A percentile compares a stretch with the other conserved stretches of the same genome.
Evolutionary conservation across 2,113 vertebrate species (phyloP).

Genomic region (Antennarius striatus): DNA sequence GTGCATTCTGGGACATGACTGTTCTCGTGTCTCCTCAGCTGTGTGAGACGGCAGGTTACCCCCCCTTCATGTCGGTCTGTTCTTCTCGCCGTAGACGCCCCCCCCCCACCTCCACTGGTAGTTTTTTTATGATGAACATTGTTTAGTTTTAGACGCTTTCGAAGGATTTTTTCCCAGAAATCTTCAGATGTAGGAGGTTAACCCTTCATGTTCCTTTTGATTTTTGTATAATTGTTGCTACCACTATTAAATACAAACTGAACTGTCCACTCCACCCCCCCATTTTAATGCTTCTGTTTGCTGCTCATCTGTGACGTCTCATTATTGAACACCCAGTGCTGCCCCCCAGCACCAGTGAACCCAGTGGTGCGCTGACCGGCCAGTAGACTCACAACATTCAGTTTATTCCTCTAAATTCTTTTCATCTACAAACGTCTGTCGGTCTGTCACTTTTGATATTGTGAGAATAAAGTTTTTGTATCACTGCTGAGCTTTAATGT

Average conservation of each 20-base stretch:
- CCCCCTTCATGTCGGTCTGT: slow-evolving; percentile 18
- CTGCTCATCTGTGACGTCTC: slow-evolving; percentile 20
- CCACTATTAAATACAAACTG: slow-evolving; percentile 33
- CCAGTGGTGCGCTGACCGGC: slow-evolving; percentile 34
- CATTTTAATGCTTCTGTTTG: slow-evolving; percentile 22
- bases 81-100: slow-evolving; percentile 41
- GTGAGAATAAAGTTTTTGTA: slow-evolving; percentile 80
- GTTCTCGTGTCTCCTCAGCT: slow-evolving; percentile 41
- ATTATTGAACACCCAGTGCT: slow-evolving; percentile 51
- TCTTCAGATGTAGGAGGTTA: slow-evolving; percentile 51
- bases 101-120: slow-evolving; percentile 26
- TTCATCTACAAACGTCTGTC: slow-evolving; percentile 65
- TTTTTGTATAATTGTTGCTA: slow-evolving; percentile 63
- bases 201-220: slow-evolving; percentile 43
- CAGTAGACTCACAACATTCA: slow-evolving; percentile 30
- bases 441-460: slow-evolving; percentile 78
- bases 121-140: slow-evolving; percentile 46
- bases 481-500: slow-evolving; percentile 45
- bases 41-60: slow-evolving; percentile 23
- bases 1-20: slow-evolving; percentile 56
- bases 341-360: slow-evolving; percentile 28
- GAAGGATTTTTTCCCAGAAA: slow-evolving; percentile 30
- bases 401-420: slow-evolving; percentile 57
- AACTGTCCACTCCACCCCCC: background rate
- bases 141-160: slow-evolving; percentile 53